Evolutionary conservation across 2,888 invertebrate species (phyloP).

Genomic region (Diarsia dahlii): DNA sequence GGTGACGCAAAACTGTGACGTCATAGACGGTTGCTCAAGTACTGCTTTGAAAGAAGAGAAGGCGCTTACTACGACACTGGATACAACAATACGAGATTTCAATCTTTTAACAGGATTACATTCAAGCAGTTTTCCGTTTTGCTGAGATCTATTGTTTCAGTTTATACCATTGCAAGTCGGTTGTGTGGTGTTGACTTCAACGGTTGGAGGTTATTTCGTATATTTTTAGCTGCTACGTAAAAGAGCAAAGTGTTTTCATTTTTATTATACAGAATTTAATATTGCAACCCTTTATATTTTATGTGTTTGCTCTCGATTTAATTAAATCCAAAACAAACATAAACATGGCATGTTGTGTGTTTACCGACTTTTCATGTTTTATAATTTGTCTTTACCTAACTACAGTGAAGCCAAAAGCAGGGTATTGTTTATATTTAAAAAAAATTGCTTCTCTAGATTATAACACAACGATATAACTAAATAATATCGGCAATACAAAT

Average conservation of each 20-base stretch:
- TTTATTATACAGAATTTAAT: neutral
- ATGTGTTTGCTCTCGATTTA: constrained; percentile 5
- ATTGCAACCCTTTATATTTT: constrained; percentile 2
- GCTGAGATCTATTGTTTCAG: neutral
- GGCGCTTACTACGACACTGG: neutral
- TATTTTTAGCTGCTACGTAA: neutral
- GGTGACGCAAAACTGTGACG: constrained; percentile 41
- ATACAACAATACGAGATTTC: constrained; percentile 7
- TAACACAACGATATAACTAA: no score
- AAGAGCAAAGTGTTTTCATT: neutral
- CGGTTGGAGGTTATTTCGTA: neutral
- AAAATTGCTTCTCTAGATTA: no score
- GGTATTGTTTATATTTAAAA: neutral
- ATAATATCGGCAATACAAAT: neutral
- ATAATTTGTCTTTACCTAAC: neutral
- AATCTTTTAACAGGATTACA: constrained; percentile 26
- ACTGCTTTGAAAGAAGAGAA: constrained; percentile 14
- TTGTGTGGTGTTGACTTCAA: neutral
- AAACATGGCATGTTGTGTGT: neutral
- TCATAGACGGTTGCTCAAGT: constrained; percentile 15
- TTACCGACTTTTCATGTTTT: neutral
- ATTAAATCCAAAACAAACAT: constrained; percentile 15
- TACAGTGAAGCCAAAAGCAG: neutral
- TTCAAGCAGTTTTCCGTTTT: constrained; percentile 10
- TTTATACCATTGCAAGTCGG: neutral